Evolutionary conservation across 2,888 invertebrate genomes (phyloP), one percentile per base, ranked within the genome.

Genomic region (Dioctria rufipes): DNA sequence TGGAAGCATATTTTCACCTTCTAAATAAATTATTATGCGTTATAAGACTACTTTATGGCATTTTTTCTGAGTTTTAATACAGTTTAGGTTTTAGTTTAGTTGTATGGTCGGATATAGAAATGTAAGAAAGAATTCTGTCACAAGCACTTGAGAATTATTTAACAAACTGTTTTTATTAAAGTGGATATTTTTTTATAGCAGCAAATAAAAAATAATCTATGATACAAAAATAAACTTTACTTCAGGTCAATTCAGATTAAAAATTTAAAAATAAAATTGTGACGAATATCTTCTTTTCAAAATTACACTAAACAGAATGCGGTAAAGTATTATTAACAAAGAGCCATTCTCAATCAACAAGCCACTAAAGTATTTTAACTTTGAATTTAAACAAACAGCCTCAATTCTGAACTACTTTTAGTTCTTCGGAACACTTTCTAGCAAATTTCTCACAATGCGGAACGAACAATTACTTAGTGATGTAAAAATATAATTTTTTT

Each of bases 11-110:
- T 42, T 58, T 6, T 71, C 71, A 49, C 54, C 37, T 71, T 71
- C 13, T 71, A 39, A 71, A 71, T 71, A 71, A 71, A 71, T 71
- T 25, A 25, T 25, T 73, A 73, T 40, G 54, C 37, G 58, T n/a
- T 73, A 42, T 54, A 73, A 58, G 73, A 73, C 58, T 73, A 73
- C 37, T 58, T 61, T 73, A 73, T 73, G 73, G 73, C 73, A 58
- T 61, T 61, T 61, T 58, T 73, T 73, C 54, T 73, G 58, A 73
- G 54, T 58, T 54, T 40, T 73, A 40, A 73, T 54, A 40, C 54
- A 73, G 6, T 73, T 40, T 58, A 54, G 73, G 60, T 58, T 13
- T 42, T 60, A 73, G 13, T 13, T 54, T 11, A 2, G 37, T 49
- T 60, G n/a, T 58, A 13, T 73, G 58, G 39, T 54, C 40, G 58